Evolutionary conservation across 2,797 vertebrate species (phyloP).

Genomic region (Fratercula arctica): DNA sequence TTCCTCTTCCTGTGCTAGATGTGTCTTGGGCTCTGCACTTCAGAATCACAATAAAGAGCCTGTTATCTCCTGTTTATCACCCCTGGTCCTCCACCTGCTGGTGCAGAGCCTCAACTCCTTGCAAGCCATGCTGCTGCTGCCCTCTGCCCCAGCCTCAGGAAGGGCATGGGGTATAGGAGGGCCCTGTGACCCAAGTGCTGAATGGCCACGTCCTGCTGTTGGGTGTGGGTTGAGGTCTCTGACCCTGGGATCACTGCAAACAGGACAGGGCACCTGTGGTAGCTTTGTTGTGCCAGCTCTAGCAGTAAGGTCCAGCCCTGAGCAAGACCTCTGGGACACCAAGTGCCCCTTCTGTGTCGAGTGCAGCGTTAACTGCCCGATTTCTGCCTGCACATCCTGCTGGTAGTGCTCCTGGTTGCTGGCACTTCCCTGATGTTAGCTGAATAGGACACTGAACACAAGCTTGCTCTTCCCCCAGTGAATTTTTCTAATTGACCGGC

Average conservation of each 20-base stretch:
- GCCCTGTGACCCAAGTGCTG: background rate
- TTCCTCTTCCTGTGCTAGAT: background rate
- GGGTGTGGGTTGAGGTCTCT: background rate
- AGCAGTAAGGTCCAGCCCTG: background rate
- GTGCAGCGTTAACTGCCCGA: background rate
- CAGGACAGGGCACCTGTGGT: background rate
- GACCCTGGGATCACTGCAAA: background rate
- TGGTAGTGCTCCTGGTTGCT: background rate
- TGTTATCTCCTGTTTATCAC: background rate
- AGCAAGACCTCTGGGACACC: background rate
- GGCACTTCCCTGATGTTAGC: background rate
- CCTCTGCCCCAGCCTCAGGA: background rate
- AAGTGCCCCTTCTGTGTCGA: too few species aligned
- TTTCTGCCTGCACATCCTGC: background rate
- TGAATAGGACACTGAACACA: background rate
- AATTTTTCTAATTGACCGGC: background rate
- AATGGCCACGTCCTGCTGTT: background rate
- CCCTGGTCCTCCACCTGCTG: background rate
- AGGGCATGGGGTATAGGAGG: background rate
- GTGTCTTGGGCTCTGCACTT: background rate
- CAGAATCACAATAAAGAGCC: background rate
- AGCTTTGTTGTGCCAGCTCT: background rate
- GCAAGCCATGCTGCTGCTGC: background rate
- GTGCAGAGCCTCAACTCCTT: too few species aligned
- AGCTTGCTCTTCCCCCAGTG: background rate